Percentiles rank a stretch among this genome's conserved stretches.
These are phyloP conservation scores for Ciconia boyciana DNA, from an alignment of 2,113 vertebrate genomes.

Conservation along the genomic window DNA sequence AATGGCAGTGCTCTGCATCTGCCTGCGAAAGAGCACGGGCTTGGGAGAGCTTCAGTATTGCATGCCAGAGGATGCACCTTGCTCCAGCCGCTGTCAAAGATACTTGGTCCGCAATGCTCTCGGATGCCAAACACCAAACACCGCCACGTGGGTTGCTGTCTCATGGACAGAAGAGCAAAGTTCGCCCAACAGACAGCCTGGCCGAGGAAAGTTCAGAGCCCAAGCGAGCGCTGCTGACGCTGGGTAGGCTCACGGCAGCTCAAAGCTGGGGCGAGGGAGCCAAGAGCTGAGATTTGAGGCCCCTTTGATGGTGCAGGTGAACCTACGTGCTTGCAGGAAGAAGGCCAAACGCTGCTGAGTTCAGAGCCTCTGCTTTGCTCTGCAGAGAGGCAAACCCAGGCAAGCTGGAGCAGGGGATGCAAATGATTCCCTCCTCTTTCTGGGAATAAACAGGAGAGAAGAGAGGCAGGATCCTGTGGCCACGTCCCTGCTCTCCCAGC, in stretches of 20 bases:
- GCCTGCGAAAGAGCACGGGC: fast-evolving
- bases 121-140: background rate
- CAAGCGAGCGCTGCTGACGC: fast-evolving
- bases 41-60: fast-evolving
- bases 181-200: background rate
- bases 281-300: background rate
- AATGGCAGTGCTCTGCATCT: background rate
- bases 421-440: background rate
- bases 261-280: background rate
- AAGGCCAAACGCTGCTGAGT: background rate
- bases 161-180: background rate
- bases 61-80: background rate
- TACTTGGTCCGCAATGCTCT: fast-evolving
- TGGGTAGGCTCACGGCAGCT: background rate
- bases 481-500: background rate
- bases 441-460: background rate
- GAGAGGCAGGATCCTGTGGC: background rate
- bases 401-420: background rate
- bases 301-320: background rate
- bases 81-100: fast-evolving
- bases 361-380: background rate
- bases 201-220: background rate
- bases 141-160: fast-evolving
- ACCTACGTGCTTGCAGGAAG: background rate
- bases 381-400: background rate